Percentiles rank a stretch among this genome's conserved stretches.
Conservation (phyloP, 2,797 vertebrate species). For the Perodicticus potto region DNA sequence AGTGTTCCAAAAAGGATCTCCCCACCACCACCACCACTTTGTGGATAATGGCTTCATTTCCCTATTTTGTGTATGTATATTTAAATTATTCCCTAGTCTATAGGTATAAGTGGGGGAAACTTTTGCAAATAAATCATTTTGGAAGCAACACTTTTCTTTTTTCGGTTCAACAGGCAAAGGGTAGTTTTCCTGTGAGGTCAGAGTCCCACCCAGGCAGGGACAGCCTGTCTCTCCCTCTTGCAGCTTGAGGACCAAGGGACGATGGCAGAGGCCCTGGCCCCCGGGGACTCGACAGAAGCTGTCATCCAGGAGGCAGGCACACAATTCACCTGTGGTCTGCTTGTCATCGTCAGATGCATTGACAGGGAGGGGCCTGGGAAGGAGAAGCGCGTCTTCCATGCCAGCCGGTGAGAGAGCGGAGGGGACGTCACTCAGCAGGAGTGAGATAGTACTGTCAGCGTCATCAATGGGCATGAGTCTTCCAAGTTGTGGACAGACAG, state of each 20-base stretch:
- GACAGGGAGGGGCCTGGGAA: background rate
- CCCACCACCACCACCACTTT: too few species aligned
- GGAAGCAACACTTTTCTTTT: background rate
- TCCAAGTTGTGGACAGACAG: background rate
- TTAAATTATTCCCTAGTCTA: background rate
- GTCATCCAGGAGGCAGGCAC: slow-evolving; percentile 42
- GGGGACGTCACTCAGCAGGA: background rate
- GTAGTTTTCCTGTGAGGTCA: background rate
- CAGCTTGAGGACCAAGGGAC: background rate
- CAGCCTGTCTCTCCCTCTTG: background rate
- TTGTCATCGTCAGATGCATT: background rate
- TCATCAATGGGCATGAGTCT: fast-evolving
- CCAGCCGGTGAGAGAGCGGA: background rate
- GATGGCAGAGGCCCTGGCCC: background rate
- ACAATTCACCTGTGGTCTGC: slow-evolving; percentile 47
- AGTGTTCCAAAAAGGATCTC: background rate
- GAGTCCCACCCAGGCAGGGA: background rate
- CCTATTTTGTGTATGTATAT: background rate
- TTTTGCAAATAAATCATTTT: background rate
- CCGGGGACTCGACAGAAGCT: background rate
- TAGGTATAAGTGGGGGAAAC: background rate
- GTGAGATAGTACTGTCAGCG: background rate
- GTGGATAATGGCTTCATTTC: background rate
- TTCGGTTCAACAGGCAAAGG: background rate
- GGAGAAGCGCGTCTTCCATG: fast-evolving